Base-by-base conservation (phyloP, 1,140 invertebrate species). In the Drosophila pallidifrons region DNA sequence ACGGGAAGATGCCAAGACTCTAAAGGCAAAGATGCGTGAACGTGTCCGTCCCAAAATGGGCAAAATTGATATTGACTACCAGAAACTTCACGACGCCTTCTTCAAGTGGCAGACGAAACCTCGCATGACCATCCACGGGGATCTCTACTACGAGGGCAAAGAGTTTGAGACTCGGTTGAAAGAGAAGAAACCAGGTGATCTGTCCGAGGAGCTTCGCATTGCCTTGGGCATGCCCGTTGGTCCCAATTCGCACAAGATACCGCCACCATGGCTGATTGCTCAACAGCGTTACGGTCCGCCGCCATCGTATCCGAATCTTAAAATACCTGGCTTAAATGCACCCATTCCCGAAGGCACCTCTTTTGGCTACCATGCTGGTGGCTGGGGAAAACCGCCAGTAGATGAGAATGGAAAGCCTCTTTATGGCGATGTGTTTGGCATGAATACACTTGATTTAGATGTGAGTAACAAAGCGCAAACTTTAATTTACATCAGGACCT, bases 61-160 rank as follows among this genome's bases (percentile, higher is more conserved):
- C 7, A 99, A 99, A 94, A 99, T 99, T 79, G 99, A 99, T 92
- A 99, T 99, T 81, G 99, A 99, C 93, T 99, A 99, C 93, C 98
- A 99, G 93, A 99, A 99, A 91, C 93, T 99, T 32, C 99, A 99
- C 88, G 99, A 99, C 93, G 99, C 99, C 0, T 99, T 99, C 93
- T 99, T 99, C 94, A 98, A 98, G 94, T 99, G 98, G 98, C 99
- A 99, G 93, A 99, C 98, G 0, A 99, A 99, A 93, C 99, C 99
- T 0, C 96, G 97, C 77, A 98, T 99, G 97, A 99, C 98, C 0
- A 99, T 99, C 85, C 99, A 99, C 93, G 99, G 99, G 11, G 99
- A 99, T 94, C 93, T 99, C 0, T 99, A 99, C 93, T 99, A 99
- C 93, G 99, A 99, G 93, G 99, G 99, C n/a, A 99, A 99, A 93